These are phyloP conservation scores for Chionomys nivalis DNA, from an alignment of 2,113 vertebrate species.

Conservation along the genomic window DNA sequence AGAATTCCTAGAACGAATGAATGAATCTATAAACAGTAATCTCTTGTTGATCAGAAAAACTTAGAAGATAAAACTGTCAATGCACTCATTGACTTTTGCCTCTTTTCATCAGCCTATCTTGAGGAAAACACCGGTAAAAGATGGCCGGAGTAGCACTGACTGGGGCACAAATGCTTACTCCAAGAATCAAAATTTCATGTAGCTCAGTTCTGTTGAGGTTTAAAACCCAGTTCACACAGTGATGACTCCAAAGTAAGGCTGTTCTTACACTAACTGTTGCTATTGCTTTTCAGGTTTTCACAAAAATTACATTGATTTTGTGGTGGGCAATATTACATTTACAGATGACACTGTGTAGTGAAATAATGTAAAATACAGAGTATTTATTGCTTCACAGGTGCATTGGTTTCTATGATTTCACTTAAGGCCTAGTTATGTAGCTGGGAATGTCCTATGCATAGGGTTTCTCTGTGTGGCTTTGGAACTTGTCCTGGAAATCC, in stretches of 20 bases:
- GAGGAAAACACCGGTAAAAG: not conserved
- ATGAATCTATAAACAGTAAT: not conserved
- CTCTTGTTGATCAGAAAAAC: not conserved
- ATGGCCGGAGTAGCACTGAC: not conserved
- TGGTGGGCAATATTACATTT: not conserved
- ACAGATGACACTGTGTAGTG: not conserved
- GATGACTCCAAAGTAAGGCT: not conserved
- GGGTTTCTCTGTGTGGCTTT: too few relatives aligned
- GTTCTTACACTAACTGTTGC: not conserved
- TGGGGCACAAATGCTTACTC: not conserved
- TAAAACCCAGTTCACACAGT: not conserved
- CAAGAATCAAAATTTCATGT: not conserved
- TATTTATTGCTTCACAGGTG: not conserved
- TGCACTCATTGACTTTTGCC: not conserved
- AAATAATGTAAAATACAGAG: not conserved
- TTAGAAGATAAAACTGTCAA: not conserved
- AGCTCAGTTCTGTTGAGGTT: too few relatives aligned
- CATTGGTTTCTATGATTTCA: not conserved
- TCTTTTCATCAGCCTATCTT: not conserved
- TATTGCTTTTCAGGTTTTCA: not conserved
- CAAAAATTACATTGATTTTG: not conserved
- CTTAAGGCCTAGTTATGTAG: not conserved
- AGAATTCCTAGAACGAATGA: constrained; percentile 16
- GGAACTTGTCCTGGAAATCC: too few relatives aligned
- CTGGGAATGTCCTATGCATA: not conserved